Percentiles rank a stretch among this genome's conserved stretches.
These are phyloP conservation scores for Manis pentadactyla DNA, from an alignment of 2,797 vertebrate genomes.

Conservation along the genomic window DNA sequence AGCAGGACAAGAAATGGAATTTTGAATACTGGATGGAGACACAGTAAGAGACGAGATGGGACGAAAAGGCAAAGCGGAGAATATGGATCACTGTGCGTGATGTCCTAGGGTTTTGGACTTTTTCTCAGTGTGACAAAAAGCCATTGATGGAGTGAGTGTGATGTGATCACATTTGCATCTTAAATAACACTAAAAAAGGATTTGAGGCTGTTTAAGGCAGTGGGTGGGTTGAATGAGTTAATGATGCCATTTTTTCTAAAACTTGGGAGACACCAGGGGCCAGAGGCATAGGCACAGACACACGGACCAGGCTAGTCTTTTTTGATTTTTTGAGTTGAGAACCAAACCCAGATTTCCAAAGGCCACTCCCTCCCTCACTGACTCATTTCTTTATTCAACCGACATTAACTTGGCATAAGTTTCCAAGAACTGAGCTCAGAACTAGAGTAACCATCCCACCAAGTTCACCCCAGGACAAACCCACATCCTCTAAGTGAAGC, in stretches of 20 bases:
- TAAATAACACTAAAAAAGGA: not conserved
- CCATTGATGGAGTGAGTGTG: not conserved
- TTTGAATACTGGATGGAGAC: not conserved
- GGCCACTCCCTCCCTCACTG: not conserved
- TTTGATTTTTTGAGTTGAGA: not conserved
- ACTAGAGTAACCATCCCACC: not conserved
- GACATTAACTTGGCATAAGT: not conserved
- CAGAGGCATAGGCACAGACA: not conserved
- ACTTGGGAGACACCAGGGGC: not conserved
- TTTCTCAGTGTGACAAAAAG: not conserved
- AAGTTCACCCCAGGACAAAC: not conserved
- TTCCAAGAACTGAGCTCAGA: conserved; percentile 7
- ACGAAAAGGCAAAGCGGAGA: not conserved
- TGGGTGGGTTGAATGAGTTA: not conserved
- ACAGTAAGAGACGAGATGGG: not conserved
- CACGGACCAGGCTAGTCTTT: not conserved
- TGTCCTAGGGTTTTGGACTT: not conserved
- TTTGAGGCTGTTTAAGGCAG: not conserved
- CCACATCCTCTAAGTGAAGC: not conserved
- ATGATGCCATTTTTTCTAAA: not conserved
- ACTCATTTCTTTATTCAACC: not conserved
- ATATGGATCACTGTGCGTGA: not conserved
- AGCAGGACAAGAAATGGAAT: not conserved
- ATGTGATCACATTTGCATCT: not conserved
- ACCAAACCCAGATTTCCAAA: not conserved